Evolutionary conservation across 2,797 vertebrate species (phyloP).

Genomic region (Florisuga fusca): DNA sequence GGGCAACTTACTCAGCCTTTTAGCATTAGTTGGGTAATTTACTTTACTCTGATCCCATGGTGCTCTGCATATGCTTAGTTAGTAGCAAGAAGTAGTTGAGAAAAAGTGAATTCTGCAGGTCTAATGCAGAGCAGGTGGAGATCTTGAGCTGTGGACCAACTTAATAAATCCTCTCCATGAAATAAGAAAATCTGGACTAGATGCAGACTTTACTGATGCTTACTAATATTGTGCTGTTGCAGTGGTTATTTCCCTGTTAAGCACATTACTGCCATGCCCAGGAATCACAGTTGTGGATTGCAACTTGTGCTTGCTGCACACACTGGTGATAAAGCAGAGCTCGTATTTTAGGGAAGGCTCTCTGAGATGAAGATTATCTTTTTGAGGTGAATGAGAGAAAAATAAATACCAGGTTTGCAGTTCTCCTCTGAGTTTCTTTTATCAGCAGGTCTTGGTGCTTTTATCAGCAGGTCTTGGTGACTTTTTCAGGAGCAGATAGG

Average conservation of each 20-base stretch:
- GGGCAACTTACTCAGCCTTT: background rate
- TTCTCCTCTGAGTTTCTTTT: conserved; percentile 11
- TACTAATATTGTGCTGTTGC: background rate
- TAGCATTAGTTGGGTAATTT: background rate
- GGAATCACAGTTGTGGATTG: background rate
- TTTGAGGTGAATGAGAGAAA: background rate
- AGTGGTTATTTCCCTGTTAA: background rate
- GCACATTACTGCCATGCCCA: background rate
- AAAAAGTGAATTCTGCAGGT: background rate
- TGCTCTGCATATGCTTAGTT: background rate
- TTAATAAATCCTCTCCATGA: background rate
- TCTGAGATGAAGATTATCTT: background rate
- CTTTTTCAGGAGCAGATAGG: conserved; percentile 31
- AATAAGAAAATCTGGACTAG: background rate
- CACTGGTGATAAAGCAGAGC: background rate
- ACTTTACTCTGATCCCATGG: background rate
- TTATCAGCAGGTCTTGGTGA: conserved; percentile 20
- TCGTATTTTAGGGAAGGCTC: background rate
- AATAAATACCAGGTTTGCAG: background rate
- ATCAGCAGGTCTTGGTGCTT: conserved; percentile 9
- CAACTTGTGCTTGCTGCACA: background rate
- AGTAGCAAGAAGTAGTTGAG: background rate
- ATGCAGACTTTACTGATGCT: background rate
- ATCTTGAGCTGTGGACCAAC: background rate
- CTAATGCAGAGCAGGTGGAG: background rate